These are phyloP conservation scores for Pachymerium ferrugineum DNA, from an alignment of 2,888 invertebrate species.

Conservation along the genomic window DNA sequence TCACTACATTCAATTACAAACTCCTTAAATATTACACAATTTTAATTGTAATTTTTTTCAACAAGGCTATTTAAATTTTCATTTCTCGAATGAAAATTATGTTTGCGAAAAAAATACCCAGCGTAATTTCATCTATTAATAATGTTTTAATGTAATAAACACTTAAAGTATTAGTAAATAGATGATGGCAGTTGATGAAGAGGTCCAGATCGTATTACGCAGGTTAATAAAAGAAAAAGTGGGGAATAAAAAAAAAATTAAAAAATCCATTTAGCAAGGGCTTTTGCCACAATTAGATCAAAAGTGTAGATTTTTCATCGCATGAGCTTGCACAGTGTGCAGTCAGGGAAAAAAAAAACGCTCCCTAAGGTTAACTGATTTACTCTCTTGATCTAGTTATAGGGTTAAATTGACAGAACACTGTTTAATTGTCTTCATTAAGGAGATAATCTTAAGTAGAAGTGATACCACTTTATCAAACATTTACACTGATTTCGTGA, in stretches of 20 bases:
- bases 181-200: slow-evolving; percentile 16
- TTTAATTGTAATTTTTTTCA: not conserved
- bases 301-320: slow-evolving; percentile 15
- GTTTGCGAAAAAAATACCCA: too few relatives aligned
- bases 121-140: not conserved
- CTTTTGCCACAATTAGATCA: slow-evolving; percentile 18
- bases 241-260: not conserved
- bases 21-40: not conserved
- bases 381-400: slow-evolving; percentile 10
- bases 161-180: not conserved
- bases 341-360: slow-evolving; percentile 3
- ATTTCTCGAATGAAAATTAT: not conserved
- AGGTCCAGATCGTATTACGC: slow-evolving; percentile 1
- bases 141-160: not conserved
- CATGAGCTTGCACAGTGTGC: not conserved
- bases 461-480: not conserved
- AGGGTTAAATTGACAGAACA: slow-evolving; percentile 10
- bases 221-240: not conserved
- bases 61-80: too few relatives aligned
- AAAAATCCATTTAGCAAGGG: slow-evolving; percentile 3
- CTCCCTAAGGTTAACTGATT: slow-evolving; percentile 1
- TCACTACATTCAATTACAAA: not conserved
- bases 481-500: not conserved
- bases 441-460: not conserved
- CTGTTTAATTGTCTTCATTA: slow-evolving; percentile 18